Conservation (phyloP, 2,888 invertebrate species). For the Amiota communis region DNA sequence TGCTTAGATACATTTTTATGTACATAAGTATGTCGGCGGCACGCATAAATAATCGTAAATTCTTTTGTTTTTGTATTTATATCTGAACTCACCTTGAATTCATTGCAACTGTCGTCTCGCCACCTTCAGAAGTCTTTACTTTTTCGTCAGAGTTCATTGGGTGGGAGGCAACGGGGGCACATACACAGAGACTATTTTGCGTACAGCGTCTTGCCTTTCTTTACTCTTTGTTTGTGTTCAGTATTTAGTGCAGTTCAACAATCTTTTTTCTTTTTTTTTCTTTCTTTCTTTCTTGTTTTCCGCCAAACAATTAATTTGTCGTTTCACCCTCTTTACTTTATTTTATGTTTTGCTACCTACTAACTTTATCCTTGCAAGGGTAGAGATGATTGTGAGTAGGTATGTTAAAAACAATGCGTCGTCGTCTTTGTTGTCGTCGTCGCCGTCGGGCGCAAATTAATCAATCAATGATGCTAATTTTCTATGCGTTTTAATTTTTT, state of each 20-base stretch:
- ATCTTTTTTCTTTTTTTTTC: conserved; percentile 17
- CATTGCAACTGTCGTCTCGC: neutral
- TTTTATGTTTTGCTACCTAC: neutral
- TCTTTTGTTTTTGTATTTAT: conserved; percentile 15
- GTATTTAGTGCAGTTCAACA: conserved; percentile 10
- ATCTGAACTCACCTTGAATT: conserved; percentile 18
- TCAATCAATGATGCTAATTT: conserved; percentile 1
- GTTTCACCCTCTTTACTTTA: neutral
- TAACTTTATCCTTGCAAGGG: conserved; percentile 11
- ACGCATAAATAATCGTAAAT: conserved; percentile 3
- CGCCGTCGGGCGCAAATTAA: neutral
- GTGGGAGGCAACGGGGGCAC: neutral
- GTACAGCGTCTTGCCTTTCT: neutral
- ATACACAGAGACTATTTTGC: neutral
- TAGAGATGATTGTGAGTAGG: neutral
- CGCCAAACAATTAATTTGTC: neutral
- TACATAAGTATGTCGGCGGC: neutral
- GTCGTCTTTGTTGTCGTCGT: no score
- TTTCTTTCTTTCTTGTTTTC: conserved; percentile 17
- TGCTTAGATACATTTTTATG: neutral
- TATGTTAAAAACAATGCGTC: neutral
- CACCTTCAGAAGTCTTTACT: neutral
- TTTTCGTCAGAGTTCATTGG: conserved; percentile 24
- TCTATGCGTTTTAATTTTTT: neutral
- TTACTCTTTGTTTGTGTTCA: conserved; percentile 9